phyloP scores from a whole-genome alignment of 2,888 invertebrate species.

The Gasteruption jaculator region DNA sequence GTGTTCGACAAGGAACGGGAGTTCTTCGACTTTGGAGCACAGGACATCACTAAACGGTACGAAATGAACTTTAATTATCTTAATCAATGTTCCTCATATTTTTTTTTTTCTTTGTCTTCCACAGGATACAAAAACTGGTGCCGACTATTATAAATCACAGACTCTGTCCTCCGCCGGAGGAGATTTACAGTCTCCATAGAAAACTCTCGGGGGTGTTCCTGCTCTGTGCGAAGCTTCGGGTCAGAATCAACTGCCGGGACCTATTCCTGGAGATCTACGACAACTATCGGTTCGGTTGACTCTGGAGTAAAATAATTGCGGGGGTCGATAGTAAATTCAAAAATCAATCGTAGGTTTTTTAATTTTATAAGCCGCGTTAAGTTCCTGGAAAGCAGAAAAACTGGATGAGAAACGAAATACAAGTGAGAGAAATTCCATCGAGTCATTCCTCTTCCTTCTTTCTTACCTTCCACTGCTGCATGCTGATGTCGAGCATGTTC shows the following conservation, averaged over 20 bases:
- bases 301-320: too few relatives aligned
- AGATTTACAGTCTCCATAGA: conserved; percentile 95
- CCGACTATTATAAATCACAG: conserved; percentile 93
- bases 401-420: too few relatives aligned
- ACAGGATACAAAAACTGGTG: conserved; percentile 74
- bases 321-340: too few relatives aligned
- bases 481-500: conserved; percentile 57
- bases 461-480: conserved; percentile 58
- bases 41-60: conserved; percentile 55
- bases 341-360: conserved; percentile 39
- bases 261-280: conserved; percentile 77
- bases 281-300: conserved; percentile 61
- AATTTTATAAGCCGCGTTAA: conserved; percentile 30
- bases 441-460: too few relatives aligned
- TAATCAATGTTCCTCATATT: not conserved
- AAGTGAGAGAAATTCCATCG: too few relatives aligned
- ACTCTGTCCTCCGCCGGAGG: conserved; percentile 95
- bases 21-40: conserved; percentile 86
- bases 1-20: conserved; percentile 73
- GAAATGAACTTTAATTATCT: conserved; percentile 2
- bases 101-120: too few relatives aligned
- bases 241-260: conserved; percentile 75
- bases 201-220: conserved; percentile 95
- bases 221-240: conserved; percentile 81
- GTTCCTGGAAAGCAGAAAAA: conserved; percentile 30